Conservation (phyloP, 2,888 invertebrate species). For the Drosophila kambysellisi region DNA sequence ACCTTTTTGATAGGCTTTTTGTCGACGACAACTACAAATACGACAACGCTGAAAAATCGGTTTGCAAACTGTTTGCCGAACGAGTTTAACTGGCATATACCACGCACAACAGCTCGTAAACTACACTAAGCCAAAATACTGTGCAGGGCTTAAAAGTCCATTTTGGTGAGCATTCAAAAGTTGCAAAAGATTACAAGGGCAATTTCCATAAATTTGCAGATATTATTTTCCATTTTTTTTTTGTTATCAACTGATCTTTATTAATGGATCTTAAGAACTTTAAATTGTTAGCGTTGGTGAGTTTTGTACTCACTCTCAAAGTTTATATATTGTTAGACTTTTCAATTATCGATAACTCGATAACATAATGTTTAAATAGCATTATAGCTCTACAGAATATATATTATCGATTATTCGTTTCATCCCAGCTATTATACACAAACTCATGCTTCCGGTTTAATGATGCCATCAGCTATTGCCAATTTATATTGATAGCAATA, state of each 20-base stretch:
- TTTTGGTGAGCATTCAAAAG: background rate
- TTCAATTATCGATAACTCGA: background rate
- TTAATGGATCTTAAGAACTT: background rate
- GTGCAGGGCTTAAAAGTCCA: background rate
- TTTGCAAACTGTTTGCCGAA: background rate
- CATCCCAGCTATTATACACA: background rate
- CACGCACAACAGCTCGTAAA: constrained; percentile 14
- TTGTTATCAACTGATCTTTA: background rate
- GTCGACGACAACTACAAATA: constrained; percentile 37
- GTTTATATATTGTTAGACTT: no score
- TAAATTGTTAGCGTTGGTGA: background rate
- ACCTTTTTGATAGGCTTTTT: constrained; percentile 70
- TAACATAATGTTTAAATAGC: no score
- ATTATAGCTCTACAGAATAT: no score
- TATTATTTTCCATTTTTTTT: background rate
- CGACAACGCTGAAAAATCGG: constrained; percentile 19
- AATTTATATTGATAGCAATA: background rate
- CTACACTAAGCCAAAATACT: background rate
- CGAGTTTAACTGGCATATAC: constrained; percentile 27
- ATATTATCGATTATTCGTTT: background rate
- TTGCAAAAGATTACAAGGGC: background rate
- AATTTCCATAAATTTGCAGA: background rate
- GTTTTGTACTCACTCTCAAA: background rate
- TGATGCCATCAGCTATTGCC: background rate
- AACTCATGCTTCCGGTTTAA: background rate